phyloP scores from a whole-genome alignment of 2,113 vertebrate genomes.

The Syngnathus typhle region DNA sequence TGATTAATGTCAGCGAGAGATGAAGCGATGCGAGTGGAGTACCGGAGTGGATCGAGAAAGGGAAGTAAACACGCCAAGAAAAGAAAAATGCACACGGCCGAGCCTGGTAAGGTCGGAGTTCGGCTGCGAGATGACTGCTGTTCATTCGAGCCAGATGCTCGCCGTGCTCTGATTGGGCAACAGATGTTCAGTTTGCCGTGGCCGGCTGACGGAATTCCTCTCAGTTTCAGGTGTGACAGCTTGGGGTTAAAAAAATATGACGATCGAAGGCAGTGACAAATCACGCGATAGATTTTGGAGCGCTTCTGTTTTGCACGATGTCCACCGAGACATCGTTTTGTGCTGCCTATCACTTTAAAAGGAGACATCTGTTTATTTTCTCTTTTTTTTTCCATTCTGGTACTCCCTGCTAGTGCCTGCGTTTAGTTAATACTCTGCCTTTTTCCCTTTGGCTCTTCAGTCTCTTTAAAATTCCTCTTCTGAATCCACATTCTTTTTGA shows the following conservation, averaged over 20 bases:
- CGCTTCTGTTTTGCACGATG: conserved; percentile 18
- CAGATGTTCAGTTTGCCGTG: conserved; percentile 47
- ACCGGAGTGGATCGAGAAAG: neutral
- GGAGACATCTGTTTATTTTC: neutral
- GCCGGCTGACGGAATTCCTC: conserved; percentile 37
- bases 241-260: conserved; percentile 23
- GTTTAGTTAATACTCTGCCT: neutral
- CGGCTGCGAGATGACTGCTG: conserved; percentile 25
- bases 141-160: conserved; percentile 55
- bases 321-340: conserved; percentile 27
- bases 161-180: conserved; percentile 47
- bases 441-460: neutral
- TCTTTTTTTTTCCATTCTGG: neutral
- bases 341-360: neutral
- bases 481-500: neutral
- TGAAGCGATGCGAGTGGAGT: neutral
- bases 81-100: conserved; percentile 3
- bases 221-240: conserved; percentile 24
- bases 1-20: conserved; percentile 12
- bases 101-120: conserved; percentile 47
- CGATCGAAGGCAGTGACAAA: neutral
- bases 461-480: neutral
- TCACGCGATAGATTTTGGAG: neutral
- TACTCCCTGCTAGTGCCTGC: neutral
- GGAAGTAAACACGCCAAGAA: neutral